Conservation (phyloP, 1,140 invertebrate species). For the Tyrophagus putrescentiae region DNA sequence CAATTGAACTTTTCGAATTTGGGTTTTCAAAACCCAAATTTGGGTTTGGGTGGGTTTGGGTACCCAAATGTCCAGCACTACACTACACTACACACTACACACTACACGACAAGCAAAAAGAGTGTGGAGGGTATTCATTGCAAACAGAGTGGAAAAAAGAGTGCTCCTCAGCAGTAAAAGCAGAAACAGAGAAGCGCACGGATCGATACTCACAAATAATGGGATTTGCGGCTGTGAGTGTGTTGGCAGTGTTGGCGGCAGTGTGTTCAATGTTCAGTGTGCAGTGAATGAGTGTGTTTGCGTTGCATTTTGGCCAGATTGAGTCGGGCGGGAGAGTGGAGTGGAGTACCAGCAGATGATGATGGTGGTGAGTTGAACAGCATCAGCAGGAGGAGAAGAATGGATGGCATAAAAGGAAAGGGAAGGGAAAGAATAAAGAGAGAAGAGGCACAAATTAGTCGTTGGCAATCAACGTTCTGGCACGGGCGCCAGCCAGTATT, state of each 20-base stretch:
- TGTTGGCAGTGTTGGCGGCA: too few relatives aligned
- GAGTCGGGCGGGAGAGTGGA: neutral
- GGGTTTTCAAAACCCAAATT: too few relatives aligned
- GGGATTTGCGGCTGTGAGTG: conserved; percentile 20
- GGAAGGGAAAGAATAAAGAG: neutral
- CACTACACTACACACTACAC: neutral
- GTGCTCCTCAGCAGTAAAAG: neutral
- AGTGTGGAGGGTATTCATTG: neutral
- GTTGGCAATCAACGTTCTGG: too few relatives aligned
- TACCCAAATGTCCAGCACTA: neutral
- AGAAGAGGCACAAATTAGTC: conserved; percentile 7
- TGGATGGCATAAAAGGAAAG: neutral
- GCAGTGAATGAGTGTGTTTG: too few relatives aligned
- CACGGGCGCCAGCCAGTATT: too few relatives aligned
- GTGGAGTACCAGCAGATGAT: too few relatives aligned
- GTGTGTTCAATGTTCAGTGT: too few relatives aligned
- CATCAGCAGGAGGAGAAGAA: too few relatives aligned
- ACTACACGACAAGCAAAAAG: neutral
- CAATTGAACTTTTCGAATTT: too few relatives aligned
- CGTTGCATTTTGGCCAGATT: neutral
- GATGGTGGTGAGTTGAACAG: too few relatives aligned
- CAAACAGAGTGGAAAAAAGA: neutral
- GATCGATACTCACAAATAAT: conserved; percentile 22
- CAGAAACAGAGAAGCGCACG: neutral
- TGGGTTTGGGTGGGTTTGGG: too few relatives aligned